Evolutionary conservation across 1,140 invertebrate species (phyloP).

Genomic region (Sitodiplosis mosellana): DNA sequence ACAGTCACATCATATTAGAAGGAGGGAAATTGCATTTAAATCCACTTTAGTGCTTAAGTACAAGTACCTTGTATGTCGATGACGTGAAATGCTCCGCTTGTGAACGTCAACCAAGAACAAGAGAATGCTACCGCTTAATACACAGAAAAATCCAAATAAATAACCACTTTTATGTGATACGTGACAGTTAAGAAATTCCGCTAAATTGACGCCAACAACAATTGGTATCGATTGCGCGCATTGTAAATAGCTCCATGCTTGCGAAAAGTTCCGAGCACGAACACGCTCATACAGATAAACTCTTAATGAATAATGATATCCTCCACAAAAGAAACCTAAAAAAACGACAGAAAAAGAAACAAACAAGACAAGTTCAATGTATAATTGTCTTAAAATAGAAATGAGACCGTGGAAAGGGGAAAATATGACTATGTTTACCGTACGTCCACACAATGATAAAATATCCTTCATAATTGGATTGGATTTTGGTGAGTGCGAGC

Average conservation of each 20-base stretch:
- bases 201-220: slow-evolving; percentile 60
- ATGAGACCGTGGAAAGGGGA: neutral
- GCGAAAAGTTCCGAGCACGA: slow-evolving; percentile 63
- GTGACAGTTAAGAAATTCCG: slow-evolving; percentile 59
- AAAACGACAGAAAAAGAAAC: slow-evolving; percentile 7
- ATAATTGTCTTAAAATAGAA: neutral
- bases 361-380: neutral
- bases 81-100: slow-evolving; percentile 40
- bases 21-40: neutral
- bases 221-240: slow-evolving; percentile 71
- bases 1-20: slow-evolving; percentile 15
- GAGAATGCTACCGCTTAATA: slow-evolving; percentile 51
- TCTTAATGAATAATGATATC: slow-evolving; percentile 72
- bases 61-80: slow-evolving; percentile 43
- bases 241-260: slow-evolving; percentile 81
- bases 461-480: slow-evolving; percentile 57
- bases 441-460: slow-evolving; percentile 73
- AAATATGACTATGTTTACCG: slow-evolving; percentile 27
- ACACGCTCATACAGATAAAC: slow-evolving; percentile 79
- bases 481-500: slow-evolving; percentile 62
- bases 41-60: neutral
- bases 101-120: slow-evolving; percentile 67
- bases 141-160: slow-evolving; percentile 62
- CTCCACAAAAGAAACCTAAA: slow-evolving; percentile 56
- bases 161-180: slow-evolving; percentile 58